Evolutionary conservation across 2,888 invertebrate species (phyloP).

Genomic region (Drosophila quinaria): DNA sequence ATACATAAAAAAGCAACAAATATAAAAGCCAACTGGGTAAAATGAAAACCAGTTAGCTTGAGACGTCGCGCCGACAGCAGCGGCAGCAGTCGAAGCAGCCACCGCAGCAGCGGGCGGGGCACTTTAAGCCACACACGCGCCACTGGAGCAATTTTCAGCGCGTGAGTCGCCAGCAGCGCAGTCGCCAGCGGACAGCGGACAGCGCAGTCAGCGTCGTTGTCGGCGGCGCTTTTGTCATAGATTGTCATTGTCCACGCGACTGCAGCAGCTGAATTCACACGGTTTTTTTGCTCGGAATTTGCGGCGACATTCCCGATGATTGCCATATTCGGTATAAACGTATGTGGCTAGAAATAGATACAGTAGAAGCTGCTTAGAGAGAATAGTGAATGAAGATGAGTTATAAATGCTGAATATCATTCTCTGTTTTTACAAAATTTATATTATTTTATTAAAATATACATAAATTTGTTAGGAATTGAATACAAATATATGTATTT

Average conservation of each 20-base stretch:
- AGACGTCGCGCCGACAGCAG: conserved; percentile 40
- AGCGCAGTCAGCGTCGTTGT: conserved; percentile 34
- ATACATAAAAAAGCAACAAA: conserved; percentile 47
- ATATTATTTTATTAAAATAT: too few species aligned
- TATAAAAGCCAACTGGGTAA: conserved; percentile 48
- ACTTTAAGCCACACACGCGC: conserved; percentile 74
- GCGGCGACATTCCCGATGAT: conserved; percentile 75
- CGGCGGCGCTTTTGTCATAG: conserved; percentile 70
- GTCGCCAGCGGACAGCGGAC: conserved; percentile 42
- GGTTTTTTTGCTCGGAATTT: conserved; percentile 70
- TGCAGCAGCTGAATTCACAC: conserved; percentile 79
- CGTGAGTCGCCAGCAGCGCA: conserved; percentile 51
- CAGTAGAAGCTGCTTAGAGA: conserved; percentile 36
- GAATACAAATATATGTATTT: too few species aligned
- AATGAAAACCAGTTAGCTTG: conserved; percentile 54
- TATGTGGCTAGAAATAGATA: conserved; percentile 40
- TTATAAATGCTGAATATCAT: not conserved
- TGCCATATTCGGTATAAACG: conserved; percentile 38
- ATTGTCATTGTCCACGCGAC: conserved; percentile 76
- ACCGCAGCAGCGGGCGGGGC: conserved; percentile 49
- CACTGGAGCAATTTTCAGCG: conserved; percentile 69
- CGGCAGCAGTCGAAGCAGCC: not conserved
- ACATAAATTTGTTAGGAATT: too few species aligned
- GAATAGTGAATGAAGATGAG: not conserved
- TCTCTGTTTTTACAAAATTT: too few species aligned